Percentiles rank a stretch among this genome's conserved stretches.
Conservation (phyloP, 2,888 invertebrate genomes). For the Drosophila falleni region DNA sequence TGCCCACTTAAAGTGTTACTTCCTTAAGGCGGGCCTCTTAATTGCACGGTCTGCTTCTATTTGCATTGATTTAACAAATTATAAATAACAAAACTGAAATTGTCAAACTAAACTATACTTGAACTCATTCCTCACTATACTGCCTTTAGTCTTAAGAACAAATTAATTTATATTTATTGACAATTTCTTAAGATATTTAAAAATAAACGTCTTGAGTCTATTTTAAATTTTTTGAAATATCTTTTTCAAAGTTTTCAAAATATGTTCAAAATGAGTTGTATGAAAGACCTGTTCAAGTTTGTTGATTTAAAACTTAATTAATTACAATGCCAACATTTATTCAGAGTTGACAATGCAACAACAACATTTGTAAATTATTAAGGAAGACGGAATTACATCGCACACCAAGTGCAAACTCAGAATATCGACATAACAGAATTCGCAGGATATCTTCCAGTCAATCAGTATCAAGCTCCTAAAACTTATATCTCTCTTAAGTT, state of each 20-base stretch:
- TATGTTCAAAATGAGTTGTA: too few relatives aligned
- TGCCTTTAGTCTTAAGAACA: background rate
- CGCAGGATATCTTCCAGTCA: background rate
- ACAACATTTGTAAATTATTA: too few relatives aligned
- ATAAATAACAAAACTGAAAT: conserved; percentile 19
- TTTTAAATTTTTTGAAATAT: too few relatives aligned
- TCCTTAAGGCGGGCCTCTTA: conserved; percentile 71
- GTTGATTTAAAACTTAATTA: too few relatives aligned
- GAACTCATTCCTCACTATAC: background rate
- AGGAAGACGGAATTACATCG: too few relatives aligned
- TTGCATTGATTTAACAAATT: conserved; percentile 44
- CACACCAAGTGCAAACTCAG: too few relatives aligned
- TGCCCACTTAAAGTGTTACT: conserved; percentile 79
- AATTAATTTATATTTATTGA: conserved; percentile 1
- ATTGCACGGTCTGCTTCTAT: conserved; percentile 59
- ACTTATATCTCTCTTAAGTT: background rate
- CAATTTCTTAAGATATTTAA: background rate
- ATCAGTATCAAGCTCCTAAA: background rate
- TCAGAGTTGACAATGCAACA: too few relatives aligned
- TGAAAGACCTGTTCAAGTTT: too few relatives aligned
- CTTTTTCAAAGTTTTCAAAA: too few relatives aligned
- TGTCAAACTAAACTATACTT: background rate
- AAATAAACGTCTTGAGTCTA: background rate
- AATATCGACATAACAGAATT: background rate
- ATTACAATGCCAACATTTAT: too few relatives aligned